Evolutionary conservation across 2,797 vertebrate genomes (phyloP).

Genomic region (Aviceda cuculoides): DNA sequence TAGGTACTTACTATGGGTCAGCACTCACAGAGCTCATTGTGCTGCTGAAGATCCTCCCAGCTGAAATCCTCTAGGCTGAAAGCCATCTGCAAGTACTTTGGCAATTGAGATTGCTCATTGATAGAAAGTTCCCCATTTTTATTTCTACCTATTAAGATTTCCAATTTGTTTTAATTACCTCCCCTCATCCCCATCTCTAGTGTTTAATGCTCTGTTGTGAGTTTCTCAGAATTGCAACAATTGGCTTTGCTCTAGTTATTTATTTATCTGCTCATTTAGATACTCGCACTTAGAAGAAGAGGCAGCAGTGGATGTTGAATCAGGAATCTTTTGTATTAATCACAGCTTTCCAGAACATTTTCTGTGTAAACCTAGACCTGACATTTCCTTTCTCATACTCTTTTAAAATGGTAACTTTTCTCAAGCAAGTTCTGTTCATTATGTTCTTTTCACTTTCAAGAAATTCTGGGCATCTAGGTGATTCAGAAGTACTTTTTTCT

Average conservation of each 20-base stretch:
- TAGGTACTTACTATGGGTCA: neutral
- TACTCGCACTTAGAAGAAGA: neutral
- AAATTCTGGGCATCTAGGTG: neutral
- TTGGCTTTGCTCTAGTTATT: neutral
- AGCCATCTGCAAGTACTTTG: neutral
- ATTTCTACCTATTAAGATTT: neutral
- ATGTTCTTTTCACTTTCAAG: neutral
- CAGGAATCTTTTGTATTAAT: neutral
- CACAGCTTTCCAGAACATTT: neutral
- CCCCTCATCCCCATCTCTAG: neutral
- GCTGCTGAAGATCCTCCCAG: neutral
- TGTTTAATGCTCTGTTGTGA: neutral
- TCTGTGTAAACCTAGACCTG: neutral
- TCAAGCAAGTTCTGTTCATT: neutral
- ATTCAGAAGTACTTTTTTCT: neutral
- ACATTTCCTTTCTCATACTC: neutral
- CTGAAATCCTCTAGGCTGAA: conserved; percentile 1
- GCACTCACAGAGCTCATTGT: neutral
- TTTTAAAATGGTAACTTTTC: neutral
- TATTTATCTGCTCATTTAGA: neutral
- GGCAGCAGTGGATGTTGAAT: neutral
- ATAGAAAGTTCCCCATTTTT: neutral
- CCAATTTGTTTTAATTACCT: conserved; percentile 28
- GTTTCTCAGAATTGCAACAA: neutral
- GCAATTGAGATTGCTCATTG: neutral